Evolutionary conservation across 2,797 vertebrate species (phyloP).

Genomic region (Lagothrix lagotricha): DNA sequence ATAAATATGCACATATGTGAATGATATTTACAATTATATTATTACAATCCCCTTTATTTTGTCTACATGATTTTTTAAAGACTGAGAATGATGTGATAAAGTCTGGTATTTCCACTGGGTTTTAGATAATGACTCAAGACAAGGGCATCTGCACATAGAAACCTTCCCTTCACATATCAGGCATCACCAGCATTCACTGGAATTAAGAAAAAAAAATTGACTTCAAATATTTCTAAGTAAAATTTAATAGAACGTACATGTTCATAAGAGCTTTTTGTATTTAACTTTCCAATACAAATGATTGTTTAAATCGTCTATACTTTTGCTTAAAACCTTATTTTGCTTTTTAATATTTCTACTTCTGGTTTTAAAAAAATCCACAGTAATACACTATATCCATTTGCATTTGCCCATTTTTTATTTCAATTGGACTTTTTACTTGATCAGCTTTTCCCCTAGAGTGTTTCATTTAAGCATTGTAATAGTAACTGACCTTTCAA

Average conservation of each 20-base stretch:
- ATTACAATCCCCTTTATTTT: not conserved
- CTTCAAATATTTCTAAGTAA: not conserved
- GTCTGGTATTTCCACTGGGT: not conserved
- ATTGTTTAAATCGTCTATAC: not conserved
- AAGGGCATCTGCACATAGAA: rapidly evolving
- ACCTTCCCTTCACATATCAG: not conserved
- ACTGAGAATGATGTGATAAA: not conserved
- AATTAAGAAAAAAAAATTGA: not conserved
- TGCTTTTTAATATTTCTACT: not conserved
- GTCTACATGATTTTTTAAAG: not conserved
- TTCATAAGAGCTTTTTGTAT: not conserved
- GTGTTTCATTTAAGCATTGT: not conserved
- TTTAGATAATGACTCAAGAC: not conserved
- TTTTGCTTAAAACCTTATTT: not conserved
- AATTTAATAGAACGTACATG: not conserved
- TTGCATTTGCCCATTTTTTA: not conserved
- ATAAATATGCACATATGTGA: not conserved
- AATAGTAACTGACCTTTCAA: not conserved
- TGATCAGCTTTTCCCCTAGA: not conserved
- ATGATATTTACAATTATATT: not conserved
- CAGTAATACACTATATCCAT: not conserved
- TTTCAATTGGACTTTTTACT: not conserved
- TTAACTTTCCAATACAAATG: not conserved
- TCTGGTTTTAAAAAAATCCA: not conserved
- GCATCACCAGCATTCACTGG: not conserved